Percentiles rank a stretch among this genome's conserved stretches.
Evolutionary conservation across 2,113 vertebrate species (phyloP).

Genomic region (Chrysochloris asiatica): DNA sequence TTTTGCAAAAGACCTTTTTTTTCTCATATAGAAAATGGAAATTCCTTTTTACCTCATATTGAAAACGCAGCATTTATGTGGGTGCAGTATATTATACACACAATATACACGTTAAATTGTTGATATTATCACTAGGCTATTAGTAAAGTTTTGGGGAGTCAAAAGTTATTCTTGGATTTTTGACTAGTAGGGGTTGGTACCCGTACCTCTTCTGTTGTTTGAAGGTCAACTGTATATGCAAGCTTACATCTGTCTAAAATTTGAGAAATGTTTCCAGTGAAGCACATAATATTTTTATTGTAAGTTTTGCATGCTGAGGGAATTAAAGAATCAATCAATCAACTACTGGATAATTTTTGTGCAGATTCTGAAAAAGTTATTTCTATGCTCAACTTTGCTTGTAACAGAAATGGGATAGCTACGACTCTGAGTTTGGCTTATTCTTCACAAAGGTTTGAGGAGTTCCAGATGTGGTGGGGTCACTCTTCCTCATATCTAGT

Average conservation of each 20-base stretch:
- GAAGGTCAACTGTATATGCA: background rate
- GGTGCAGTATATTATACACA: too few relatives aligned
- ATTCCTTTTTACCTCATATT: too few relatives aligned
- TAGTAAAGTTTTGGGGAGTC: too few relatives aligned
- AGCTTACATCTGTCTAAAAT: slow-evolving; percentile 31
- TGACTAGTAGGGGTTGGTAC: too few relatives aligned
- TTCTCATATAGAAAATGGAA: too few relatives aligned
- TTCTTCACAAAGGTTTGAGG: slow-evolving; percentile 7
- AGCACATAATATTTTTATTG: background rate
- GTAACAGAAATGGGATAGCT: background rate
- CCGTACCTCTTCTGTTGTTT: too few relatives aligned
- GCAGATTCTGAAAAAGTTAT: background rate
- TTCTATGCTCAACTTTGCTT: slow-evolving; percentile 2
- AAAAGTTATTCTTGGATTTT: too few relatives aligned
- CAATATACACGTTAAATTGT: too few relatives aligned
- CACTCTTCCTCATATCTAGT: slow-evolving; percentile 19
- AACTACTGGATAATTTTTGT: background rate
- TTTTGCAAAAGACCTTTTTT: too few relatives aligned
- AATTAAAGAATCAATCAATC: background rate
- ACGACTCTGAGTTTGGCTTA: slow-evolving; percentile 38
- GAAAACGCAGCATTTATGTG: too few relatives aligned
- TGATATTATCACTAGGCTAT: too few relatives aligned
- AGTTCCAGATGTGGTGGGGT: slow-evolving; percentile 56
- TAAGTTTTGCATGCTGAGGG: background rate
- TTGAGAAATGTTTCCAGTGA: slow-evolving; percentile 38